These are phyloP conservation scores for Polylopha cassiicola DNA, from an alignment of 2,888 invertebrate genomes.

Conservation along the genomic window DNA sequence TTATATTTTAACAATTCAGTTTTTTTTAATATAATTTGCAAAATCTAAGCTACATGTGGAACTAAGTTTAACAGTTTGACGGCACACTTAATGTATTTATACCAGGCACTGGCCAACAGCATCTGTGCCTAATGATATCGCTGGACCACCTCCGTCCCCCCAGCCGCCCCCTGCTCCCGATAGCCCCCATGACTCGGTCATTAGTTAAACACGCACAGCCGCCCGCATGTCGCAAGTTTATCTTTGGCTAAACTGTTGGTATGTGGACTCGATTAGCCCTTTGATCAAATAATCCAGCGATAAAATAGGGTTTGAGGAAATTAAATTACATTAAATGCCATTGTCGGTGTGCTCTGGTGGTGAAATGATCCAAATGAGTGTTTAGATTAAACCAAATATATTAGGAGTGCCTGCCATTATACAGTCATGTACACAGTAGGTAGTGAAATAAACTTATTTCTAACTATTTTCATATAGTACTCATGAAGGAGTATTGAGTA, in stretches of 20 bases:
- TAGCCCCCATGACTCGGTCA: constrained; percentile 70
- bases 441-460: constrained; percentile 1
- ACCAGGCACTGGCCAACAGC: constrained; percentile 66
- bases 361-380: constrained; percentile 34
- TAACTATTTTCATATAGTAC: no score
- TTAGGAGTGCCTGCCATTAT: constrained; percentile 3
- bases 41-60: constrained; percentile 43
- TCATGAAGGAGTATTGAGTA: no score
- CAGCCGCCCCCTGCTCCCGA: constrained; percentile 26
- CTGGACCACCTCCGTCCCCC: constrained; percentile 47
- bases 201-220: constrained; percentile 76
- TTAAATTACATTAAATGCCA: constrained; percentile 71
- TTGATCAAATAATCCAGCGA: constrained; percentile 75
- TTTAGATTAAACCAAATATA: constrained; percentile 25
- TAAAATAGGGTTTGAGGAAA: constrained; percentile 72
- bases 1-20: no score
- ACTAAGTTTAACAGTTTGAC: constrained; percentile 71
- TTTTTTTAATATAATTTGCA: constrained; percentile 27
- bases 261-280: constrained; percentile 76
- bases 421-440: constrained; percentile 2
- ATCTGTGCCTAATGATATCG: constrained; percentile 77
- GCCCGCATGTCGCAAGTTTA: constrained; percentile 77
- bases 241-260: constrained; percentile 74
- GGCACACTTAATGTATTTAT: constrained; percentile 75
- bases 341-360: constrained; percentile 50